Evolutionary conservation across 2,888 invertebrate genomes (phyloP).

Genomic region (Hirtodrosophila duncani): DNA sequence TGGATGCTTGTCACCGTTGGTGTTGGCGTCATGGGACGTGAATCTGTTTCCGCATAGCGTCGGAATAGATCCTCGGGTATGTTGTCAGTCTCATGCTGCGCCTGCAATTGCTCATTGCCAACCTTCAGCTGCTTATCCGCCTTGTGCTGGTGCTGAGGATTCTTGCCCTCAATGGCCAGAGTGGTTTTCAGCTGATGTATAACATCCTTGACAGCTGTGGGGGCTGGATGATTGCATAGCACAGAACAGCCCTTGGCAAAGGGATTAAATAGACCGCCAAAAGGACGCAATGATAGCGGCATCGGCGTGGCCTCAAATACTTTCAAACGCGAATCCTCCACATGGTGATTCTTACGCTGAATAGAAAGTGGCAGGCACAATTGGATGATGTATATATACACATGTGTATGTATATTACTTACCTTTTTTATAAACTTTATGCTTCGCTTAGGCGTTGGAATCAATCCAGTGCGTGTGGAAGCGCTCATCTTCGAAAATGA

Average conservation of each 20-base stretch:
- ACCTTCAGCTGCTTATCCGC: constrained; percentile 18
- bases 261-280: constrained; percentile 89
- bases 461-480: constrained; percentile 83
- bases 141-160: constrained; percentile 36
- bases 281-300: constrained; percentile 87
- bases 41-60: constrained; percentile 91
- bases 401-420: constrained; percentile 1
- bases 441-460: constrained; percentile 81
- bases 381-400: neutral
- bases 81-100: constrained; percentile 79
- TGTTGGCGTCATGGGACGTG: constrained; percentile 88
- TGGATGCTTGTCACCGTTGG: constrained; percentile 87
- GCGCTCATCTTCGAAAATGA: constrained; percentile 79
- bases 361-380: neutral
- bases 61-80: constrained; percentile 88
- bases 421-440: constrained; percentile 56
- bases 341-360: constrained; percentile 47
- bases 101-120: constrained; percentile 26
- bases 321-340: constrained; percentile 43
- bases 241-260: constrained; percentile 89
- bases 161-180: constrained; percentile 79
- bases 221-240: constrained; percentile 91
- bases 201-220: constrained; percentile 84
- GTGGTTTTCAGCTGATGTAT: constrained; percentile 85
- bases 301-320: constrained; percentile 83